A percentile compares a stretch with the other conserved stretches of the same genome.
phyloP scores from a whole-genome alignment of 2,888 invertebrate genomes.

The Drepanosiphum platanoidis region DNA sequence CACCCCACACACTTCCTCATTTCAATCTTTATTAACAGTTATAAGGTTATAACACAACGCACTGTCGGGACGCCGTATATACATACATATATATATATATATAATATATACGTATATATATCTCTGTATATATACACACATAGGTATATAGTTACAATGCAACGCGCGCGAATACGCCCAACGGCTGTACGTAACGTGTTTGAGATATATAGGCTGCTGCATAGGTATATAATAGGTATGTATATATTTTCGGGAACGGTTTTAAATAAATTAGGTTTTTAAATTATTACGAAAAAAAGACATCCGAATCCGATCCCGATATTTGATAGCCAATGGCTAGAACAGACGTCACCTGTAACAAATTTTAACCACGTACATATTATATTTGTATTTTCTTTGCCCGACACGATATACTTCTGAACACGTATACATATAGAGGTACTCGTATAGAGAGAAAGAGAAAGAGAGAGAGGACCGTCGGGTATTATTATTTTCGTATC shows the following conservation, averaged over 20 bases:
- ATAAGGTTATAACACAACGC: too few species aligned
- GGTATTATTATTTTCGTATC: slow-evolving; percentile 51
- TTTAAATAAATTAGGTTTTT: slow-evolving; percentile 55
- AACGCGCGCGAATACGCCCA: slow-evolving; percentile 39
- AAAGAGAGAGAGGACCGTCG: slow-evolving; percentile 22
- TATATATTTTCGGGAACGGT: slow-evolving; percentile 9
- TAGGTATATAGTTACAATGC: background rate
- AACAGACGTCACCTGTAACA: slow-evolving; percentile 15
- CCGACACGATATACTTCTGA: background rate
- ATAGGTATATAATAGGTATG: too few species aligned
- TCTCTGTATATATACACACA: background rate
- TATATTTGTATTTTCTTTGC: background rate
- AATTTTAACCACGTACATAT: slow-evolving; percentile 5
- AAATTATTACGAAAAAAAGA: slow-evolving; percentile 40
- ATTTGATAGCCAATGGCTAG: slow-evolving; percentile 41
- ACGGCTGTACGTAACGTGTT: slow-evolving; percentile 40
- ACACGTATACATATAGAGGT: background rate
- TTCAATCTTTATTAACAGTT: slow-evolving; percentile 44
- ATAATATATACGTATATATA: background rate
- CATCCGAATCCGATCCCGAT: slow-evolving; percentile 42
- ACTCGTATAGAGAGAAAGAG: background rate
- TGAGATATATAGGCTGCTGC: background rate
- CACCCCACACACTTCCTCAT: slow-evolving; percentile 44
- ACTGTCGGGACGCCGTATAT: too few species aligned
- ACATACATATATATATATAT: background rate